phyloP scores from a whole-genome alignment of 2,888 invertebrate species.

The Drosophila parthenogenetica region DNA sequence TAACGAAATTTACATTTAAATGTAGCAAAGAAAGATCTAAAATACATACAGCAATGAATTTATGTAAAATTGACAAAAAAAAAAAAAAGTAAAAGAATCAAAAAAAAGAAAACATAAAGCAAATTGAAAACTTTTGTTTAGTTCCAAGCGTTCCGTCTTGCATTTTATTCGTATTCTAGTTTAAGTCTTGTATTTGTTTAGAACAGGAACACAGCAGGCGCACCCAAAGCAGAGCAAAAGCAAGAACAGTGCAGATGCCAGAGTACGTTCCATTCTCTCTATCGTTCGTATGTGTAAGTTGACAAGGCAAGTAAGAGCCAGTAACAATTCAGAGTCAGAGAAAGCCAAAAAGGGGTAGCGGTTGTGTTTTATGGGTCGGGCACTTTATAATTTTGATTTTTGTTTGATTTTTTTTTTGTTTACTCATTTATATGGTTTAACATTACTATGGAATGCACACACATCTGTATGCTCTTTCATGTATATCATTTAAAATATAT shows the following conservation, averaged over 20 bases:
- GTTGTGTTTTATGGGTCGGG: constrained; percentile 49
- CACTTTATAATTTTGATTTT: constrained; percentile 32
- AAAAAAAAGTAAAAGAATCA: constrained; percentile 23
- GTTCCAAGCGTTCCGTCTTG: constrained; percentile 50
- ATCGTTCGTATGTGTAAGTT: constrained; percentile 33
- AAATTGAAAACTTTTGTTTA: constrained; percentile 47
- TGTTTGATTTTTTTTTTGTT: constrained; percentile 43
- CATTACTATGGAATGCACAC: constrained; percentile 45
- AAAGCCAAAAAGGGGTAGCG: constrained; percentile 48
- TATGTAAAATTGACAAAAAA: constrained; percentile 61
- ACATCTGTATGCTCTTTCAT: constrained; percentile 27
- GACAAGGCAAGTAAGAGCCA: constrained; percentile 59
- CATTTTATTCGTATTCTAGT: constrained; percentile 49
- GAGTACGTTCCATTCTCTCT: constrained; percentile 17
- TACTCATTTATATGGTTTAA: constrained; percentile 52
- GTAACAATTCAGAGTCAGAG: constrained; percentile 45
- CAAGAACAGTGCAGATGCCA: constrained; percentile 44
- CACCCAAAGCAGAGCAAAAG: constrained; percentile 26
- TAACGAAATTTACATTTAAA: constrained; percentile 64
- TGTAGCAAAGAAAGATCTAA: constrained; percentile 74
- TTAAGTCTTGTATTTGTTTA: constrained; percentile 50
- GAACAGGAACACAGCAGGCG: constrained; percentile 26
- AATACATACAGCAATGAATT: constrained; percentile 55
- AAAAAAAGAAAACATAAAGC: constrained; percentile 34
- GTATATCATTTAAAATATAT: constrained; percentile 55